These are phyloP conservation scores for Callipepla californica DNA, from an alignment of 2,113 vertebrate genomes.

Conservation along the genomic window DNA sequence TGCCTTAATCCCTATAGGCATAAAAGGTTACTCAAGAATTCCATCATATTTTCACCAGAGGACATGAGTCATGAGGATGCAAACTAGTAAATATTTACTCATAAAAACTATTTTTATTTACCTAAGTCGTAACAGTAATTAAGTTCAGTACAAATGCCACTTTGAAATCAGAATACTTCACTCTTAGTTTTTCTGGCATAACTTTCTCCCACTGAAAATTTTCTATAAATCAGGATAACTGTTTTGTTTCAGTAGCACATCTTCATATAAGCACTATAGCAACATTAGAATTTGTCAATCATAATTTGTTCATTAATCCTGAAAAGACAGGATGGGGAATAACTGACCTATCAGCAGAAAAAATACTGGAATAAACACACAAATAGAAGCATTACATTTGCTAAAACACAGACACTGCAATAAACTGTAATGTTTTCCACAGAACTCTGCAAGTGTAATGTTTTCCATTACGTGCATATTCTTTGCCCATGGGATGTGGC, in stretches of 20 bases:
- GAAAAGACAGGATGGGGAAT: not conserved
- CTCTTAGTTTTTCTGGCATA: not conserved
- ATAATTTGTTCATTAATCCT: not conserved
- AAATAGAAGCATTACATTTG: not conserved
- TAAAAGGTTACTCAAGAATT: not conserved
- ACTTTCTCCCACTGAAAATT: not conserved
- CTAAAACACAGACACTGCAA: not conserved
- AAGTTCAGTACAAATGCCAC: not conserved
- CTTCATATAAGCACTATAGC: not conserved
- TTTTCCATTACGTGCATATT: not conserved
- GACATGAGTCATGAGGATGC: not conserved
- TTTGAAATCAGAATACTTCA: not conserved
- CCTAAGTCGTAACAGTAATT: not conserved
- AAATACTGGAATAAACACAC: not conserved
- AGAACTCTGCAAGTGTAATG: not conserved
- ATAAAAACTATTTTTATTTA: not conserved
- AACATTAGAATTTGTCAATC: not conserved
- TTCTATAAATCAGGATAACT: not conserved
- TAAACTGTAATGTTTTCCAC: not conserved
- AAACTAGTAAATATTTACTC: constrained; percentile 7
- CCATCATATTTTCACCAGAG: not conserved
- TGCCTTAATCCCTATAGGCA: not conserved
- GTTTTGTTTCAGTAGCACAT: not conserved
- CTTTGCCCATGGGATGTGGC: not conserved
- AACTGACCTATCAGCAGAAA: not conserved